Evolutionary conservation across 2,797 vertebrate genomes (phyloP), one percentile per base, ranked within the genome.

Genomic region (Girardinus metallicus): DNA sequence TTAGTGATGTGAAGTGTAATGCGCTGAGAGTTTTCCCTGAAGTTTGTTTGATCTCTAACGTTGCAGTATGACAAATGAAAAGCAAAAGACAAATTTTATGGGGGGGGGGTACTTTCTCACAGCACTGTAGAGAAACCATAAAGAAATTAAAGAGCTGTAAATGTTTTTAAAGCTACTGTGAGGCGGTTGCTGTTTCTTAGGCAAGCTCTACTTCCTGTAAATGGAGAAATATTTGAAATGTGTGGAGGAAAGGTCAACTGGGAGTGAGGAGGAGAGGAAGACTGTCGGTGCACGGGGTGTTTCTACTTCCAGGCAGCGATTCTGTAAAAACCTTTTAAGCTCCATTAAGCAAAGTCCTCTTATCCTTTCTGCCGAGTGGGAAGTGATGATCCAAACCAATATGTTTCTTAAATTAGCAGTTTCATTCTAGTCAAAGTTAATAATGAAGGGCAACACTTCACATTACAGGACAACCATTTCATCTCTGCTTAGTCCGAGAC

Each of bases 291-390:
- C 29, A 43, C 36, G 46, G 70, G 43, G 12, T 64, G 36, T 29
- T 73, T 74, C 79, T 74, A 89, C 84, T 94, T 93, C 83, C 93
- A 77, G 87, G 85, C 88, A 86, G 83, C 5, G 53, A 75, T 78
- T 85, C 49, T 75, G 36, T 82, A 78, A 82, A 89, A 92, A 91
- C 84, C 87, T 87, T 89, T 93, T 92, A 93, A 83, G 66, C 81
- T 74, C 83, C 87, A 89, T 92, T 91, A 85, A 85, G 86, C 44
- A 85, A 90, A 76, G 80, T 72, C 6, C 34, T 83, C 76, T 79
- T 77, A 76, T 88, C 83, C 77, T 79, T 83, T 83, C 85, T 88
- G 75, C 71, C 4, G 47, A 82, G 81, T 79, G 88, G 78, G 82
- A 78, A 81, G 74, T 79, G 60, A 76, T 82, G 81, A 86, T 86